Evolutionary conservation across 2,888 invertebrate species (phyloP), one percentile per base, ranked within the genome.

Genomic region (Epinotia demarniana): DNA sequence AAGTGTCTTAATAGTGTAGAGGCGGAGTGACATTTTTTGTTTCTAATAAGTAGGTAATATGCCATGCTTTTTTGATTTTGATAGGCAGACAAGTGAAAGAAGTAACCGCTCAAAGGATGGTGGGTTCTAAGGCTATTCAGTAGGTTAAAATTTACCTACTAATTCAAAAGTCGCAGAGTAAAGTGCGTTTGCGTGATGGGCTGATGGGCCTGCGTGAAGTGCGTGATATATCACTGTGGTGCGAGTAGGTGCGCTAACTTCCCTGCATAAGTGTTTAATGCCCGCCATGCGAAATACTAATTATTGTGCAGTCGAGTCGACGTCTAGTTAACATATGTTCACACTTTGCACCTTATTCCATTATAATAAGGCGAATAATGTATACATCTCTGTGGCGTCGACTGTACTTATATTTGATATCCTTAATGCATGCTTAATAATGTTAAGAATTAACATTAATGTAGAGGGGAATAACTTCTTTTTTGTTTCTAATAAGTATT

Each of bases 231-330:
- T n/a, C 4, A n/a, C 1, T 53, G 5, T 53, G 2, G 6, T n/a
- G 1, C 16, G 49, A 49, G 49, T 49, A 13, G 16, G 16, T 1
- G 16, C 49, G 49, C 53, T 53, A 53, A 53, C 53, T 53, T 53
- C 53, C n/a, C n/a, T n/a, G n/a, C 53, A 49, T 53, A 53, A 39
- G 4, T 53, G 16, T n/a, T n/a, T 53, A n/a, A 55, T 53, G 66
- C 66, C 53, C 33, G 66, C 66, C 66, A 66, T 66, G 66, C 66
- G 66, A 66, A 53, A n/a, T 53, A n/a, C n/a, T 53, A 53, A 53
- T 53, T n/a, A 53, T 8, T 53, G 53, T 53, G 4, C 39, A 39
- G 39, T 9, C 9, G 39, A 39, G 39, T 9, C 9, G 39, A 39
- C 39, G 39, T 39, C 39, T 9, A n/a, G n/a, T n/a, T n/a, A 39